These are phyloP conservation scores for Anarhynchus alexandrinus DNA, from an alignment of 2,113 vertebrate species.

Conservation along the genomic window DNA sequence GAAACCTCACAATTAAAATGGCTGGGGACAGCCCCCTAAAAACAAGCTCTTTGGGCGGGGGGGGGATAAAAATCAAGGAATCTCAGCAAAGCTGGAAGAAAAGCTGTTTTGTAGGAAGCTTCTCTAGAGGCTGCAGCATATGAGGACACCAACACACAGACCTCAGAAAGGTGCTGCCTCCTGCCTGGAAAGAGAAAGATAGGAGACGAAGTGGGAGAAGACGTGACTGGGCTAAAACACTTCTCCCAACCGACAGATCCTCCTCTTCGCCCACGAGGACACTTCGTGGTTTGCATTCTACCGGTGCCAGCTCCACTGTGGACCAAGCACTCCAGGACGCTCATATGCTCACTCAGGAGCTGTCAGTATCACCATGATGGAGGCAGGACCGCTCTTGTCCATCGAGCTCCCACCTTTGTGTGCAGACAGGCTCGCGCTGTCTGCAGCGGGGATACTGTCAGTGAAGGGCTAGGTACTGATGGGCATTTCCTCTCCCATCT, in stretches of 20 bases:
- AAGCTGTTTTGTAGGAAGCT: background rate
- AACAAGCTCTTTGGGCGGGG: background rate
- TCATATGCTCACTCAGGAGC: background rate
- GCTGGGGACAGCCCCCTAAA: background rate
- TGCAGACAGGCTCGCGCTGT: background rate
- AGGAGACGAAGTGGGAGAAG: background rate
- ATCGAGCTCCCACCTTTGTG: background rate
- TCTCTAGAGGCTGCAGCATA: background rate
- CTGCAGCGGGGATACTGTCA: background rate
- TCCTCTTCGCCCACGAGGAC: background rate
- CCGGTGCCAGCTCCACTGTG: background rate
- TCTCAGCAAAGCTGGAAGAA: background rate
- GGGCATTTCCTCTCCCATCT: background rate
- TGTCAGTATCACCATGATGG: fast-evolving
- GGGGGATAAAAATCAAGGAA: background rate
- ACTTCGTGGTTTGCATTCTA: background rate
- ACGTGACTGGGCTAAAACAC: background rate
- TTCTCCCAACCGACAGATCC: background rate
- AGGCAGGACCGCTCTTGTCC: background rate
- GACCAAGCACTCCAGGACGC: background rate
- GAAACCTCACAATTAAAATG: background rate
- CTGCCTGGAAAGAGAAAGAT: background rate
- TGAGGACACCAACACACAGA: background rate
- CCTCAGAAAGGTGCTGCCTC: background rate
- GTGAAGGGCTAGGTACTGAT: fast-evolving